Evolutionary conservation across 2,113 vertebrate genomes (phyloP), one percentile per base, ranked within the genome.

Genomic region (Callocephalon fimbriatum): DNA sequence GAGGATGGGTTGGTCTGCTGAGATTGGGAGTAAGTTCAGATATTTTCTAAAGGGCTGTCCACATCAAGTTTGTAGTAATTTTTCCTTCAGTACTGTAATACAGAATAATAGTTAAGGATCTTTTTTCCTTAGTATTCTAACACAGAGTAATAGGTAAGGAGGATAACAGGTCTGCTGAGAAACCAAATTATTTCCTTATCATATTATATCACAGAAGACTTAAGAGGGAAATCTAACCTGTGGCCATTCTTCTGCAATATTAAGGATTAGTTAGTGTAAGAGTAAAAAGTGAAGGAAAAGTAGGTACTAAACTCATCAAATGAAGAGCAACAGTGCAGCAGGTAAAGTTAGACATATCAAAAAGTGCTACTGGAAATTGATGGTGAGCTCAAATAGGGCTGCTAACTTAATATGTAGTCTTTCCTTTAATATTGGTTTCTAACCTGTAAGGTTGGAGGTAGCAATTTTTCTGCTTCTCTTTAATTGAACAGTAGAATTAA

Each of bases 381-480:
- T 93, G 56, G 37, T 59, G 47, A 89, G 65, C 73, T 94, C 79
- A 93, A 77, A 81, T 83, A 67, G 54, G 59, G 37, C 81, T 92
- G 71, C 74, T 92, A 83, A 88, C 54, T 83, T 91, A 66, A 90
- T 90, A 86, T 35, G 62, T 85, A 86, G 50, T 62, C 88, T 93
- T 94, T 92, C 62, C 63, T 95, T 88, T 94, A 86, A 80, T 91
- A 86, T 58, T 86, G 88, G 74, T 85, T 97, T 93, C 92, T 94
- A 92, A 93, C 82, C 96, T 94, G 59, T 83, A 47, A 91, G 92
- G 92, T 58, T 92, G 88, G 32, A 94, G 50, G 94, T 88, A 25
- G 93, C 85, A 84, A 96, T 96, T 96, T 96, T 96, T 95, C 88
- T 96, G 48, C 90, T 93, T 83, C 93, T 88, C 67, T 90, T 95